A percentile compares a stretch with the other conserved stretches of the same genome.
Evolutionary conservation across 2,888 invertebrate genomes (phyloP).

Genomic region (Tryphoninae sp.): DNA sequence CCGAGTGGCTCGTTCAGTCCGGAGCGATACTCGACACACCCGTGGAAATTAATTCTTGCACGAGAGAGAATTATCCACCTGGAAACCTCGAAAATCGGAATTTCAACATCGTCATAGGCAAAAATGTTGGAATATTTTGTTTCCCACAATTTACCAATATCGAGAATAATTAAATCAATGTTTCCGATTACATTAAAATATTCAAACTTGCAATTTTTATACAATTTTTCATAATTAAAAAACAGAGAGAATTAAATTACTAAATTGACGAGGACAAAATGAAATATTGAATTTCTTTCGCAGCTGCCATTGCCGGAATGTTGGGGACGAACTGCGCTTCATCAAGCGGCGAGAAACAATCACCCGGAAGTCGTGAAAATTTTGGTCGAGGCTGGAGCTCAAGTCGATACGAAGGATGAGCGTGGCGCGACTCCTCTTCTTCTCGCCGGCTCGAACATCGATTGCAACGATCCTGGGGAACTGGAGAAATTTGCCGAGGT

Average conservation of each 20-base stretch:
- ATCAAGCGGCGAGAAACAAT: slow-evolving; percentile 79
- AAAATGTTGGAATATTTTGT: slow-evolving; percentile 52
- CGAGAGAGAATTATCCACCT: slow-evolving; percentile 47
- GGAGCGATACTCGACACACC: slow-evolving; percentile 65
- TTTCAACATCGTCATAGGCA: slow-evolving; percentile 52
- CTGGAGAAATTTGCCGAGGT: slow-evolving; percentile 75
- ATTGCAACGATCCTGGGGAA: slow-evolving; percentile 63
- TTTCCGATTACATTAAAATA: neutral
- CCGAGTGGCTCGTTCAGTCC: slow-evolving; percentile 67
- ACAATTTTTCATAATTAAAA: too few species aligned
- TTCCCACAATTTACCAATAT: neutral
- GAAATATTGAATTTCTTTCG: slow-evolving; percentile 34
- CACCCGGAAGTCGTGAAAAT: slow-evolving; percentile 75
- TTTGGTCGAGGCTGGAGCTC: slow-evolving; percentile 75
- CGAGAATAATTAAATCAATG: neutral
- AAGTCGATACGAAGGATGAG: slow-evolving; percentile 78
- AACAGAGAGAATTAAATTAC: too few species aligned
- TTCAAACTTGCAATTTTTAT: too few species aligned
- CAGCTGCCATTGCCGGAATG: slow-evolving; percentile 78
- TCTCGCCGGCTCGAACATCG: slow-evolving; percentile 76
- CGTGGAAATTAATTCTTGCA: slow-evolving; percentile 60
- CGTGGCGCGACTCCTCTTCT: slow-evolving; percentile 79
- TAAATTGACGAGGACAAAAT: neutral
- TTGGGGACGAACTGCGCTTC: slow-evolving; percentile 79
- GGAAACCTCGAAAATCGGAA: slow-evolving; percentile 9